Base-by-base conservation (phyloP, 2,797 vertebrate genomes). In the Anguilla obscura region DNA sequence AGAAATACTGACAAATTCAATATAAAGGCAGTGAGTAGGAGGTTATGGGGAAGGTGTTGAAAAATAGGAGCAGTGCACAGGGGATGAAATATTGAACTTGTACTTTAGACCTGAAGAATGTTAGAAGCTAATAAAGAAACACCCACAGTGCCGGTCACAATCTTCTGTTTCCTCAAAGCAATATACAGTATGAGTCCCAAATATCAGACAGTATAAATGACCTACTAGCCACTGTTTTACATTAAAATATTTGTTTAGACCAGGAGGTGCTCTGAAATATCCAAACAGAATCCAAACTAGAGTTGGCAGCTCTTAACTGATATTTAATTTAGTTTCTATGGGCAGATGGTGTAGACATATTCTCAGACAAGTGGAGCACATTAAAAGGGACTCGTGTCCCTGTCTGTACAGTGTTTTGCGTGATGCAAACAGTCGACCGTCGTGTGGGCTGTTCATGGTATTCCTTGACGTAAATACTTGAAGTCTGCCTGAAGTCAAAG, bases 351-450 rank as follows among this genome's bases (percentile, higher is more conserved):
- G 24, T 88, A 83, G 74, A 76, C 82, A 58, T 85, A 33, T 80
- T 21, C 80, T 58, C 21, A 40, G 84, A 86, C 48, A n/a, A 85
- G 74, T 85, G 60, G n/a, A 40, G 69, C n/a, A 45, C 56, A 76
- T 76, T 40, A 40, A n/a, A 36, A 71, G 18, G 45, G 71, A 74
- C 60, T 76, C 45, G 83, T 69, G 85, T 90, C 40, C 87, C 87
- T 56, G 84, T 80, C 27, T 87, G 16, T 66, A n/a, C 50, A 50
- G 86, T 69, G 18, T 40, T 40, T 79, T 45, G 74, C 24, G 21
- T n/a, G 76, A 45, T 50, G 18, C 24, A n/a, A 76, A 76, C n/a
- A 80, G 18, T 45, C 3, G 76, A 80, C 69, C 24, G 0, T 18
- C 9, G 18, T 45, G 33, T 45, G 33, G 4, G 21, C 1, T 21